phyloP scores from a whole-genome alignment of 2,113 vertebrate genomes.

The Otocyon megalotis region DNA sequence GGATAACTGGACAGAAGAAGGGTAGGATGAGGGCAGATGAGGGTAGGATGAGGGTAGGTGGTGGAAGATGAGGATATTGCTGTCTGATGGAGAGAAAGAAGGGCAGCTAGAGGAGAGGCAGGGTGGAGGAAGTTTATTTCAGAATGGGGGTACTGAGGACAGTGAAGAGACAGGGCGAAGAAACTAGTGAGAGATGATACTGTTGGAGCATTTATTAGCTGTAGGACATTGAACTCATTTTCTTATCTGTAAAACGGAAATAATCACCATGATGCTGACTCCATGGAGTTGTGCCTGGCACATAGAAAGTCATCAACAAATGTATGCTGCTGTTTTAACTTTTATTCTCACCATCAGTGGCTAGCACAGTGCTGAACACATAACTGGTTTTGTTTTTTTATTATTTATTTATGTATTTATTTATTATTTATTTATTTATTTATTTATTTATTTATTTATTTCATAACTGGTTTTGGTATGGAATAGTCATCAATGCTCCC shows the following conservation, averaged over 20 bases:
- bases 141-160: not conserved
- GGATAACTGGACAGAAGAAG: not conserved
- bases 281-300: not conserved
- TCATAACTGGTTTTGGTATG: not conserved
- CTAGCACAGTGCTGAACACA: not conserved
- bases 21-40: not conserved
- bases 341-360: not conserved
- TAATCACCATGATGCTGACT: not conserved
- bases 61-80: not conserved
- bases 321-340: not conserved
- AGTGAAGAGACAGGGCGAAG: not conserved
- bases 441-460: too few relatives aligned
- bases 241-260: not conserved
- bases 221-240: not conserved
- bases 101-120: not conserved
- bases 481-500: not conserved
- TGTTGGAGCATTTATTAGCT: not conserved
- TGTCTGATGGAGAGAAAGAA: not conserved
- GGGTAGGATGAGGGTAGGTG: not conserved
- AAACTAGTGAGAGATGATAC: not conserved
- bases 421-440: too few relatives aligned
- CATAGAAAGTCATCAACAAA: not conserved
- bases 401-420: too few relatives aligned
- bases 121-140: not conserved
- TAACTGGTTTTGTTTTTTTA: not conserved